Conservation (phyloP, 2,888 invertebrate species). For the Helleia helle region DNA sequence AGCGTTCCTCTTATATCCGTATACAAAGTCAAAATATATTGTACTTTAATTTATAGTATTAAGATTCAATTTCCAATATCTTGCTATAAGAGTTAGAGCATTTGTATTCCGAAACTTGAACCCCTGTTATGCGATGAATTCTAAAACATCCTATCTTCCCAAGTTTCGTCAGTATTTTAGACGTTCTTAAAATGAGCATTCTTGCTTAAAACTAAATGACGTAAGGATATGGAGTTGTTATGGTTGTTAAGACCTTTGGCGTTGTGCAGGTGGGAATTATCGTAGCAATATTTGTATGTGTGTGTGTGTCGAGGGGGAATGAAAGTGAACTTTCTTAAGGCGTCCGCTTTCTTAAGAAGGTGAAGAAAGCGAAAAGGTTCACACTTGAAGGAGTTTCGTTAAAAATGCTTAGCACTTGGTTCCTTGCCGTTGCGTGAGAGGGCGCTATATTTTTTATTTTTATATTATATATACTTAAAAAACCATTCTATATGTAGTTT, state of each 20-base stretch:
- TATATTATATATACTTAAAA: neutral
- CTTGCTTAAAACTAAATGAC: constrained; percentile 24
- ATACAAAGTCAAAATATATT: constrained; percentile 16
- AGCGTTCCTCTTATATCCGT: constrained; percentile 24
- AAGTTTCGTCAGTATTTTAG: constrained; percentile 1
- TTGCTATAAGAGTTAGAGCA: neutral
- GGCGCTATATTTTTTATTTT: constrained; percentile 31
- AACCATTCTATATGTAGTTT: neutral
- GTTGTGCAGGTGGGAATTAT: constrained; percentile 14
- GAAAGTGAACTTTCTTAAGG: constrained; percentile 59
- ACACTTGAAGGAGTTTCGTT: constrained; percentile 59
- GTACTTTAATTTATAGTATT: rapidly evolving
- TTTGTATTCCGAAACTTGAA: neutral
- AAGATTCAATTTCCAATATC: constrained; percentile 23
- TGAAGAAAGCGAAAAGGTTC: constrained; percentile 69
- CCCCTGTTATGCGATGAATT: constrained; percentile 12
- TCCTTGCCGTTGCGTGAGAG: constrained; percentile 42
- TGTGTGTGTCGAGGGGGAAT: constrained; percentile 38
- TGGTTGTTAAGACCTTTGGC: constrained; percentile 26
- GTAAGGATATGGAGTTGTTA: constrained; percentile 17
- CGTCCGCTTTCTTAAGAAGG: constrained; percentile 64
- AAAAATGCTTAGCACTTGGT: constrained; percentile 52
- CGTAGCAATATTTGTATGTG: constrained; percentile 23
- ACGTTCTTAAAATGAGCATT: constrained; percentile 9
- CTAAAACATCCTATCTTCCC: constrained; percentile 17